phyloP scores from a whole-genome alignment of 2,113 vertebrate species.

The Pachyramphus minor region DNA sequence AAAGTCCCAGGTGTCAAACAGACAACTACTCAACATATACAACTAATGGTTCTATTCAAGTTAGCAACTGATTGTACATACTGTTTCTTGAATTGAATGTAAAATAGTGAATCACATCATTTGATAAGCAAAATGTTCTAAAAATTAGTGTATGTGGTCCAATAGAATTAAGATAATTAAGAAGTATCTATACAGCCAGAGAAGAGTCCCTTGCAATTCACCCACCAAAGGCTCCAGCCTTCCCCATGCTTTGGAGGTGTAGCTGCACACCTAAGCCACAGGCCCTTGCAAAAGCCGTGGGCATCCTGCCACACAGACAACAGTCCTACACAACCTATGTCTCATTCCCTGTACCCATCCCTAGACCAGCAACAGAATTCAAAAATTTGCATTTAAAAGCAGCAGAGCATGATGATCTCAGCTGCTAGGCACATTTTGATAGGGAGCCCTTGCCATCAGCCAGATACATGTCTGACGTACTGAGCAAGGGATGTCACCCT shows the following conservation, averaged over 20 bases:
- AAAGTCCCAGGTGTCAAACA: not conserved
- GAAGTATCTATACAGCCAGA: not conserved
- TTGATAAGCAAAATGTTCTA: not conserved
- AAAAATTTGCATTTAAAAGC: not conserved
- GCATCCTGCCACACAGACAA: rapidly evolving
- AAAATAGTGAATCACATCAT: not conserved
- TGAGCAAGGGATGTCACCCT: not conserved
- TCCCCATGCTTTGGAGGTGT: rapidly evolving
- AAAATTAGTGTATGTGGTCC: not conserved
- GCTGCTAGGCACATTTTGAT: not conserved
- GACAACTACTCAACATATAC: not conserved
- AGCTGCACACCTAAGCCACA: rapidly evolving
- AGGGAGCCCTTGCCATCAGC: not conserved
- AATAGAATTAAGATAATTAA: not conserved
- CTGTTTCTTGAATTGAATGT: not conserved
- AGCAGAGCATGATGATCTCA: rapidly evolving
- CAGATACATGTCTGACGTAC: not conserved
- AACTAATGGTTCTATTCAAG: not conserved
- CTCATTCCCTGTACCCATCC: rapidly evolving
- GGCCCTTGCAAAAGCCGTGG: not conserved
- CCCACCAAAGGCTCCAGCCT: not conserved
- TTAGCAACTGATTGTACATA: not conserved
- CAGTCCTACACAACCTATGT: rapidly evolving
- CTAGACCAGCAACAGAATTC: not conserved
- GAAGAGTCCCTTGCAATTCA: not conserved